Evolutionary conservation across 2,888 invertebrate species (phyloP), one percentile per base, ranked within the genome.

Genomic region (Epicampocera succincta): DNA sequence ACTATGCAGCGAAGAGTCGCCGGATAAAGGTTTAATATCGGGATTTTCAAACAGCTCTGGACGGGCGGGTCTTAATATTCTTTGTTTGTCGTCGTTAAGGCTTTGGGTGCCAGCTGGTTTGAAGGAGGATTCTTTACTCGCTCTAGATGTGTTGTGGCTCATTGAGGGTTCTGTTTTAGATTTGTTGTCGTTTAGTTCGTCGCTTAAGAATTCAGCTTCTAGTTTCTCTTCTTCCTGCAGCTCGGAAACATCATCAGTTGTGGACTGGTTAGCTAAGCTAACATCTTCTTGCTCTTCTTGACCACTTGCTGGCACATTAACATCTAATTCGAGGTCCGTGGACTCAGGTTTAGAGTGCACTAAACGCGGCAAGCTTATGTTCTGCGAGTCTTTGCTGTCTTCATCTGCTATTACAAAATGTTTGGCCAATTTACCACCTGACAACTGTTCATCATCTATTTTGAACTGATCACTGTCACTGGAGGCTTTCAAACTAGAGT

Each of bases 171-270:
- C 33, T 9, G 17, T n/a, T 33, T 33, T 33, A 11, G 19, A 56
- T 54, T 42, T 69, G 54, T 52, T 61, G 11, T 63, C 68, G 8
- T 15, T 60, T n/a, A 15, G 3, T 52, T 33, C 33, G 3, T 77
- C 50, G 15, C 42, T 72, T 12, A 25, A 11, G 8, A 46, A 25
- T 48, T 80, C 78, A 44, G 40, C 56, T 13, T 15, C 84, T 29
- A 80, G 80, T 3, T 83, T 85, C 13, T 84, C 84, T 40, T 91
- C 90, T 40, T 91, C 91, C 3, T 80, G 85, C 15, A 90, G 84
- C 19, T 91, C 91, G 0, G 91, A 91, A 0, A 91, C 89, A 85
- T 91, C 91, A 78, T 90, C 88, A 2, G 90, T 87, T 21, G 91
- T 91, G 78, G 90, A 90, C 79, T 91, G 89, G 76, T 90, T 90